These are phyloP conservation scores for Protodeltote pygarga DNA, from an alignment of 2,888 invertebrate species.

Conservation along the genomic window DNA sequence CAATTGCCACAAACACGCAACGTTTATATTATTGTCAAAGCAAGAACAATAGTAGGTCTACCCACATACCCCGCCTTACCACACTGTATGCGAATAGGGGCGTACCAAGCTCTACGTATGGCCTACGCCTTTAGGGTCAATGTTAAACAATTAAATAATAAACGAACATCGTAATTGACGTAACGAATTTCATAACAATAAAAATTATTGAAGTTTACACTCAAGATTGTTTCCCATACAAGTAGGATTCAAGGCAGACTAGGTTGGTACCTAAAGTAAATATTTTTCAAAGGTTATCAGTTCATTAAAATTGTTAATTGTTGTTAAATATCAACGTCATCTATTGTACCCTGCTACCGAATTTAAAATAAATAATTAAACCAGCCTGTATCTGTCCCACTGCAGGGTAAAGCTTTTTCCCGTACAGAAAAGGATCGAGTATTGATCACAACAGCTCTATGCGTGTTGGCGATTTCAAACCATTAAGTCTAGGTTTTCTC, in stretches of 20 bases:
- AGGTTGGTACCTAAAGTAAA: slow-evolving; percentile 10
- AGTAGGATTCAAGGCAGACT: slow-evolving; percentile 22
- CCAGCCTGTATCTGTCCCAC: too few species aligned
- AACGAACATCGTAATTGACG: slow-evolving; percentile 34
- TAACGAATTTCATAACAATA: slow-evolving; percentile 44
- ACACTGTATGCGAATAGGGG: slow-evolving; percentile 26
- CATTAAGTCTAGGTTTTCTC: too few species aligned
- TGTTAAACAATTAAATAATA: slow-evolving; percentile 46
- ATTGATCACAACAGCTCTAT: too few species aligned
- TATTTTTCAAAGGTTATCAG: slow-evolving; percentile 21
- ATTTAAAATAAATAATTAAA: too few species aligned
- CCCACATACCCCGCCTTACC: slow-evolving; percentile 32
- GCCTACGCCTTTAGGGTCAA: slow-evolving; percentile 39
- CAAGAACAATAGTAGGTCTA: slow-evolving; percentile 42
- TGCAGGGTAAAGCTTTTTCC: too few species aligned
- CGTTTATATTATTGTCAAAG: slow-evolving; percentile 27
- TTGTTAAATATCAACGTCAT: too few species aligned
- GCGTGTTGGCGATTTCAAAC: too few species aligned
- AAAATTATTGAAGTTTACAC: slow-evolving; percentile 25
- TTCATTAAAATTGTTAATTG: too few species aligned
- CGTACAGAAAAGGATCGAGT: too few species aligned
- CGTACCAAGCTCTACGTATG: slow-evolving; percentile 23
- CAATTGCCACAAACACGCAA: slow-evolving; percentile 29
- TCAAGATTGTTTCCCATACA: slow-evolving; percentile 12
- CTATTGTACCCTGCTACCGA: too few species aligned